A percentile compares a stretch with the other conserved stretches of the same genome.
phyloP scores from a whole-genome alignment of 1,140 invertebrate genomes.

The Leptonema lineaticorne region DNA sequence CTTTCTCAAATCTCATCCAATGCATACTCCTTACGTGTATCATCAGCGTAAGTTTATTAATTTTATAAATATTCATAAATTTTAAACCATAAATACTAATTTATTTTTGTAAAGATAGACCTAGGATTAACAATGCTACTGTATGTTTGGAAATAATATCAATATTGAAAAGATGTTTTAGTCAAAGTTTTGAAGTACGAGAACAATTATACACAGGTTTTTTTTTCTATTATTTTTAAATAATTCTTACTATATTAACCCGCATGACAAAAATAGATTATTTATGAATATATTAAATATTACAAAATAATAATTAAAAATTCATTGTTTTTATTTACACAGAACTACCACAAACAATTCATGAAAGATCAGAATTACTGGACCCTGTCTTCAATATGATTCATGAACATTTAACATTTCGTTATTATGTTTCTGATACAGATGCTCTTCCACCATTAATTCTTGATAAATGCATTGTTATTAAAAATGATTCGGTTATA shows the following conservation, averaged over 20 bases:
- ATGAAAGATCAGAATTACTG: conserved; percentile 51
- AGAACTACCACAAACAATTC: conserved; percentile 53
- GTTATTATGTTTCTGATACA: conserved; percentile 52
- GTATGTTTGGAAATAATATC: conserved; percentile 57
- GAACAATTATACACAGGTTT: conserved; percentile 55
- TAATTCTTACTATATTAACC: neutral
- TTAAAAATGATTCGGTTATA: conserved; percentile 49
- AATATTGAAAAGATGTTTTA: conserved; percentile 57
- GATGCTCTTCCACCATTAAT: conserved; percentile 49
- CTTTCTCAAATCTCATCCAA: conserved; percentile 50
- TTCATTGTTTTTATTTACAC: conserved; percentile 36
- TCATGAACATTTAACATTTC: conserved; percentile 50
- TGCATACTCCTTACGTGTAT: conserved; percentile 30
- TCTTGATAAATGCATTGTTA: conserved; percentile 50
- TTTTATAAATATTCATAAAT: neutral
- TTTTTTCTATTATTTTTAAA: neutral
- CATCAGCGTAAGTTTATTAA: conserved; percentile 13
- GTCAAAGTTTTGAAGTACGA: conserved; percentile 55
- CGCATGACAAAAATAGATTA: neutral
- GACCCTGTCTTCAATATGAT: conserved; percentile 54
- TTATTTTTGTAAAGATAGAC: too few relatives aligned
- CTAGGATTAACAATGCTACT: conserved; percentile 47
- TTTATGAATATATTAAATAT: conserved; percentile 8
- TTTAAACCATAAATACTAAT: neutral
- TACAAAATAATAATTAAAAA: conserved; percentile 16